Evolutionary conservation across 2,797 vertebrate genomes (phyloP), one percentile per base, ranked within the genome.

Genomic region (Cygnus olor): DNA sequence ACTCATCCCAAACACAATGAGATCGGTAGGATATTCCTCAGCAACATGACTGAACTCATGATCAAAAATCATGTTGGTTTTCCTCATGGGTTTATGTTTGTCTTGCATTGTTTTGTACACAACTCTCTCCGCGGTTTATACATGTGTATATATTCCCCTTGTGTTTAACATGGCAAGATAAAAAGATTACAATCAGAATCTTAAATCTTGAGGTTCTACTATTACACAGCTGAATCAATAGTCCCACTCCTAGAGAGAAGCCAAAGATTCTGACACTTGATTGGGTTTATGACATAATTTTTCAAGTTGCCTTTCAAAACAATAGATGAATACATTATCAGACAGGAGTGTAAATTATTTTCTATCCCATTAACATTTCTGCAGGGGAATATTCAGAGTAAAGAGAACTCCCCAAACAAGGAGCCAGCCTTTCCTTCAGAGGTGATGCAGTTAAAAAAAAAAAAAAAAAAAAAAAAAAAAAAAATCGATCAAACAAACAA

Each of bases 241-340:
- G 9, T 73, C 27, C 47, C 6, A 32, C 0, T 10, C 2, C 5
- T 24, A 30, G 9, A 14, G 1, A 19, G n/a, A 15, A 78, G 34
- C 14, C 5, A 58, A 84, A 44, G 34, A 4, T 2, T 36, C 4
- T 27, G 8, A 4, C 51, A 28, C 32, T 54, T 40, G 4, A 3
- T 22, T 61, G 24, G 5, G 12, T 70, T 66, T 25, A 53, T 10
- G 6, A 38, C 2, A 16, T 5, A 9, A 6, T 18, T 73, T 80
- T 69, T 61, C 15, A 70, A 84, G 18, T 11, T 85, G 7, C 2
- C 66, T 36, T 54, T n/a, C 4, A 71, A 73, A 80, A 88, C 5
- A 65, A 47, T 3, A 49, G 15, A 64, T 15, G 8, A 61, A 28
- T 5, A n/a, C 14, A 10, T 85, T 88, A 78, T 61, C 25, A 54